Base-by-base conservation (phyloP, 2,113 vertebrate species). In the Rhabdomys dilectus region DNA sequence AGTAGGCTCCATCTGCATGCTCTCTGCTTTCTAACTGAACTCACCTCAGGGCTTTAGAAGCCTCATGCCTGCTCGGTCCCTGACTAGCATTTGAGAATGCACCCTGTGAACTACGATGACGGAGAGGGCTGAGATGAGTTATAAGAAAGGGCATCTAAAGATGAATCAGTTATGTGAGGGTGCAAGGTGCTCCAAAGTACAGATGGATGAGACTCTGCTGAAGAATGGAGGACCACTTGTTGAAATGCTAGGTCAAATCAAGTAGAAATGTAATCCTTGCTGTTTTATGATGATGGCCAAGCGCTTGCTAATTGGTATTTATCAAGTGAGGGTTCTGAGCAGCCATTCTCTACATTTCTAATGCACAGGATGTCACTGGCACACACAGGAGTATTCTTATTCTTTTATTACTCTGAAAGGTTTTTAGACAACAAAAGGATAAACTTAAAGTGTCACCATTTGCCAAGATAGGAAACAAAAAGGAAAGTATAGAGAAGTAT, bases 201-300 rank as follows among this genome's bases (percentile, higher is more conserved):
- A 64, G 53, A 75, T 0, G 19, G 75, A 31, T 0, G 72, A 92
- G 84, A 16, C 66, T 9, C n/a, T 64, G 58, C 16, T 70, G 77
- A 29, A 86, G 48, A 5, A 2, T 0, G 31, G 45, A 64, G 75
- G 2, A 16, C 70, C 21, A 9, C 39, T 19, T 84, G 45, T 5
- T 21, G 93, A 92, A 95, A 85, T 66, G 78, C 60, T 81, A 93
- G 88, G 96, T 94, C 88, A 93, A 80, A 62, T 90, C 93, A 95
- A 76, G 48, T 17, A 42, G 91, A 93, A 78, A 42, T 5, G 42
- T 15, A 64, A 87, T 22, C 0, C 31, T 8, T 84, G 78, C 24
- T 36, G 96, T 34, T 81, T 86, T 22, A 86, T 26, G 53, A 10
- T 1, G 34, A 10, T 1, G 34, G 62, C 26, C 81, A 93, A 89